Evolutionary conservation across 2,888 invertebrate genomes (phyloP), one percentile per base, ranked within the genome.

Genomic region (Lasioglossum calceatum): DNA sequence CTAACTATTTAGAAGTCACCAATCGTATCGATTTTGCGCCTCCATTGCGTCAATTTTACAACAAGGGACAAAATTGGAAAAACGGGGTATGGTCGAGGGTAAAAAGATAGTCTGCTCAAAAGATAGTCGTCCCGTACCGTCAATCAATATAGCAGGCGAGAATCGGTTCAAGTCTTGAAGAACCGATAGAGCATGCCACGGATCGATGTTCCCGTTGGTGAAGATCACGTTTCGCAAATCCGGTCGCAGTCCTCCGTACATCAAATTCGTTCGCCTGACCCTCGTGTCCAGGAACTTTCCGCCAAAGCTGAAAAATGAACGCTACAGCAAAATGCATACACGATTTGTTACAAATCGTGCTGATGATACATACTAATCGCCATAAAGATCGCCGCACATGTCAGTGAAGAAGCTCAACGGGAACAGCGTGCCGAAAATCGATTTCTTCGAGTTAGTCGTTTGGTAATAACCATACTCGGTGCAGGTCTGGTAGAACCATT

Each of bases 401-500:
- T 94, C 94, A 8, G 95, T 94, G 89, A 95, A 96, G 93, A 95
- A 96, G 73, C 95, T 95, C 27, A 96, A 79, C 0, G 96, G 96
- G 19, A 96, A 94, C 0, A 95, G 93, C 74, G 93, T 95, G 23
- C 97, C 96, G 95, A 97, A 97, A 0, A 97, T 97, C 86, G 97
- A 97, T 0, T 95, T 93, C 0, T 91, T 76, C 19, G 97, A 96
- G 85, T 95, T 96, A 0, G 98, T 97, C 4, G 97, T 97, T 95
- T 98, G 98, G 95, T 97, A 98, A 96, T 97, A 98, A 79, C 98
- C 98, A 94, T 97, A 98, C 95, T 98, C 98, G 77, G 97, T 97
- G 94, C 98, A 98, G 0, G 98, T 98, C 95, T 98, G 98, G 94
- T 97, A 98, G 2, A 96, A 96, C 98, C 98, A 98, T 73, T 97